Conservation (phyloP, 2,888 invertebrate genomes). For the Aphodius granarius region DNA sequence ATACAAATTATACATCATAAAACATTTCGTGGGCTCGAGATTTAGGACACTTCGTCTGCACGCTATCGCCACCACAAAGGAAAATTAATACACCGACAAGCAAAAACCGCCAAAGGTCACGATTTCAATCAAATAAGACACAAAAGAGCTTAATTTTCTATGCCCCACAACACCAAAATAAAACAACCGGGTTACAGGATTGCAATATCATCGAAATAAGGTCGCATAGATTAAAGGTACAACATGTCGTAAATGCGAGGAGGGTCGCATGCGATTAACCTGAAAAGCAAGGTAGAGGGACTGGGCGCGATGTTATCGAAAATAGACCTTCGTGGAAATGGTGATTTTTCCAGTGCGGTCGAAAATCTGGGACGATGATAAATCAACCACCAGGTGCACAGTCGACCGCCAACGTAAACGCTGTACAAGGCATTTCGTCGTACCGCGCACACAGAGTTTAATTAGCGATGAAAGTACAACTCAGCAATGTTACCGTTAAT, state of each 20-base stretch:
- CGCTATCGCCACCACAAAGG: neutral
- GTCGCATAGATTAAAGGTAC: neutral
- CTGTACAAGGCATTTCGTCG: neutral
- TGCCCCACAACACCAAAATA: neutral
- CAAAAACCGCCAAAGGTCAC: neutral
- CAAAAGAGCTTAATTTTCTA: neutral
- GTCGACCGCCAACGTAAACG: neutral
- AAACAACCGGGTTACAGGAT: neutral
- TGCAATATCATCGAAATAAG: neutral
- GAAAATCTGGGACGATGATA: neutral
- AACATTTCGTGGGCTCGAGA: neutral
- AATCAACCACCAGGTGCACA: neutral
- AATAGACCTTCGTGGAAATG: constrained; percentile 2
- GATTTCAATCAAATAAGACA: neutral
- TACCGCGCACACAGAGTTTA: neutral
- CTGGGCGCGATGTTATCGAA: constrained; percentile 6
- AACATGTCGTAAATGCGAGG: neutral
- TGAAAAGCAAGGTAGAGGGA: constrained; percentile 1
- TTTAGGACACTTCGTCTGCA: neutral
- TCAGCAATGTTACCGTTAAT: neutral
- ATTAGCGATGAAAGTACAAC: neutral
- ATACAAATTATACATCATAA: neutral
- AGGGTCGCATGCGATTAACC: constrained; percentile 12
- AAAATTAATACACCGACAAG: neutral
- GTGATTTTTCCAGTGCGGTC: constrained; percentile 4